Base-by-base conservation (phyloP, 2,888 invertebrate genomes). In the Meta bourneti region DNA sequence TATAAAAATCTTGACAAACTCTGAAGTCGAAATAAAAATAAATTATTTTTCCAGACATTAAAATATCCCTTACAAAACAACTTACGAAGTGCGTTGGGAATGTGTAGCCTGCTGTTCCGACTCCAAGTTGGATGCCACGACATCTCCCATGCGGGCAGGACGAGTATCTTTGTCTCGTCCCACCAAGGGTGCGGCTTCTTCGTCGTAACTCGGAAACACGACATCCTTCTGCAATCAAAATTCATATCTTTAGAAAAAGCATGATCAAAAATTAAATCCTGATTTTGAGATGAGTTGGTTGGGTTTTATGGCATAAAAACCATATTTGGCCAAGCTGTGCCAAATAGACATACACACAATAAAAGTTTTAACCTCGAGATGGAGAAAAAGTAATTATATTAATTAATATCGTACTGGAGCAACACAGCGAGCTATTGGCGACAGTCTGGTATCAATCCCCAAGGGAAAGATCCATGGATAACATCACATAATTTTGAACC, bases 71-170 rank as follows among this genome's bases (percentile, higher is more conserved):
- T 34, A 34, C 34, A 34, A 34, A 34, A 34, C 8, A 61, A 34
- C 91, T 88, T 70, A 91, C 91, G 91, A 91, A 11, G 91, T 87
- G 2, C 83, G 87, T 16, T 83, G 91, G 13, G 79, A 11, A 80
- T 88, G 88, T 7, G 80, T 81, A 11, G 78, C 7, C 6, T 82
- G 83, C 52, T 87, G 91, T 7, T 20, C 71, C 13, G 91, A 91
- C n/a, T 91, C 83, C 78, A 91, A 19, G 11, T 83, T 70, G 9
- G 91, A 87, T 52, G 82, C 91, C 61, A 91, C 87, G 16, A 91
- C 87, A 88, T 91, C 87, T 20, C 87, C 91, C 16, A 91, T 51
- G 4, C 69, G 20, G 7, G 16, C 34, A 13, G 91, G 79, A 9
- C 48, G 52, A 16, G 54, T 7, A 9, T 84, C 74, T 20, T 54